These are phyloP conservation scores for Orientallactaga sibirica DNA, from an alignment of 2,797 vertebrate species.

Conservation along the genomic window DNA sequence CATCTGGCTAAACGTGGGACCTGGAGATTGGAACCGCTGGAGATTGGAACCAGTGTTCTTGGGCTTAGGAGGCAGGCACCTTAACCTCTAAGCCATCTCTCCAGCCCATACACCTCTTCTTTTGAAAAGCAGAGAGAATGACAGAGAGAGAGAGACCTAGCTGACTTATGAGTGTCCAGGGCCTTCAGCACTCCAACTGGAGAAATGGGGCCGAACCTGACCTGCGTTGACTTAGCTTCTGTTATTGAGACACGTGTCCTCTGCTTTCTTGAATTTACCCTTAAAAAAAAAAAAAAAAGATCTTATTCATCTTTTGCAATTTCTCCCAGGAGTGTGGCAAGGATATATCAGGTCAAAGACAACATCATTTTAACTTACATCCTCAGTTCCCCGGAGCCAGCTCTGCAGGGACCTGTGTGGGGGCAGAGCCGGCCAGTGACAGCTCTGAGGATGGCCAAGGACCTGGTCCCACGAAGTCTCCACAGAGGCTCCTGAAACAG, in stretches of 20 bases:
- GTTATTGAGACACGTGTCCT: neutral
- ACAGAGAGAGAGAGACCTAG: no score
- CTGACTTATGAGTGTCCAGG: neutral
- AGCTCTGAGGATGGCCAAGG: neutral
- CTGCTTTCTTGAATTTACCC: neutral
- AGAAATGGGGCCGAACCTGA: neutral
- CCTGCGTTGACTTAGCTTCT: neutral
- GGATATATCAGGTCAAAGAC: neutral
- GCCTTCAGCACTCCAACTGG: neutral
- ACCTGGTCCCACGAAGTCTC: no score
- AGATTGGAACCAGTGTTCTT: no score
- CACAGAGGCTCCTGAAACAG: neutral
- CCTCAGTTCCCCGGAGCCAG: neutral
- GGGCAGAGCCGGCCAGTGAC: no score
- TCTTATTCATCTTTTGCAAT: neutral
- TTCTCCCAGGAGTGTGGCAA: neutral
- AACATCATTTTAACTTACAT: neutral
- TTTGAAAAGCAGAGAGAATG: no score
- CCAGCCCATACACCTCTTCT: no score
- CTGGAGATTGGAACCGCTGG: no score
- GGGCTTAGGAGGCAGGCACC: no score
- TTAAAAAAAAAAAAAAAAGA: no score
- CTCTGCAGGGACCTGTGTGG: neutral
- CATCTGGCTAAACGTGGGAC: no score
- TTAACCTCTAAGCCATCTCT: no score